Percentiles rank a stretch among this genome's conserved stretches.
These are phyloP conservation scores for Siderastrea siderea DNA, from an alignment of 92 coral and sea anemone species.

Conservation along the genomic window DNA sequence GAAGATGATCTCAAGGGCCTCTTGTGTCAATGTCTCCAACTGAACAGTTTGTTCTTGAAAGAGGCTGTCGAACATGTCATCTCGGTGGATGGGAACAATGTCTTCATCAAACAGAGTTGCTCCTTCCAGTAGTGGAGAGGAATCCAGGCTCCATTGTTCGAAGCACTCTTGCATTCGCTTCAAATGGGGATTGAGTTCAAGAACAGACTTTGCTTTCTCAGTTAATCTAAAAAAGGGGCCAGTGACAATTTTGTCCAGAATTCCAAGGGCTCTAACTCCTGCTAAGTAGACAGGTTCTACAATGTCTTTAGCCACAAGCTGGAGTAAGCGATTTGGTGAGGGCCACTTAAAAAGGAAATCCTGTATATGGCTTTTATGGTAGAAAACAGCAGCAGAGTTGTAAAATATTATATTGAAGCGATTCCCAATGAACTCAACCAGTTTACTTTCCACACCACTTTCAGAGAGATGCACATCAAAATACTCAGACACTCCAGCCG, in stretches of 20 bases:
- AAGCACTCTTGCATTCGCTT: slow-evolving; percentile 46
- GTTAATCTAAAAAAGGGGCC: slow-evolving; percentile 53
- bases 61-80: slow-evolving; percentile 49
- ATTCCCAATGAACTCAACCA: slow-evolving; percentile 53
- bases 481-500: slow-evolving; percentile 42
- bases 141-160: slow-evolving; percentile 29
- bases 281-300: slow-evolving; percentile 48
- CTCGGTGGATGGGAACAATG: slow-evolving; percentile 47
- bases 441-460: slow-evolving; percentile 45
- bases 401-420: slow-evolving; percentile 42
- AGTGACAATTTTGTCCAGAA: slow-evolving; percentile 42
- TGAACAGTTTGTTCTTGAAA: slow-evolving; percentile 50
- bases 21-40: slow-evolving; percentile 50
- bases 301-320: slow-evolving; percentile 55
- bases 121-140: slow-evolving; percentile 48
- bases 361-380: slow-evolving; percentile 41
- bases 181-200: slow-evolving; percentile 49
- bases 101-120: slow-evolving; percentile 47
- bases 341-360: slow-evolving; percentile 35
- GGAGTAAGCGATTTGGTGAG: slow-evolving; percentile 44
- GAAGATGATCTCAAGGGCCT: slow-evolving; percentile 56
- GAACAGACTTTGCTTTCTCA: slow-evolving; percentile 48
- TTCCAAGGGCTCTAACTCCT: slow-evolving; percentile 57
- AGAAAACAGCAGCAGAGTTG: slow-evolving; percentile 49
- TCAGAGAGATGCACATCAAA: slow-evolving; percentile 41